Evolutionary conservation across 2,888 invertebrate genomes (phyloP).

Genomic region (Gastrophysa polygoni): DNA sequence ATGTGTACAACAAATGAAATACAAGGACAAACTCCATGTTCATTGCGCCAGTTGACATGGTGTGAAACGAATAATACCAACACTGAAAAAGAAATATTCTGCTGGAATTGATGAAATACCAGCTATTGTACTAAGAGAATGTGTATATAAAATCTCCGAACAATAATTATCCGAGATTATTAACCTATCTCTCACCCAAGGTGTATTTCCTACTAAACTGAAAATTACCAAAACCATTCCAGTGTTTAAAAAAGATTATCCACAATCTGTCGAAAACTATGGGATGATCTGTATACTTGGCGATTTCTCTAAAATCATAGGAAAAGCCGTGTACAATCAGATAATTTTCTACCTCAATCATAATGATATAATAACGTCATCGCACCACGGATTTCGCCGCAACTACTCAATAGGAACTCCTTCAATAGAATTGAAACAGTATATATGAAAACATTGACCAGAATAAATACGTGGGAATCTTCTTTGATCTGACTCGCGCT

Average conservation of each 20-base stretch:
- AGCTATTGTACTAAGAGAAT: conserved; percentile 5
- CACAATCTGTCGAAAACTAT: no score
- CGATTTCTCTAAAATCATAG: no score
- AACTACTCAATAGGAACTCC: conserved; percentile 12
- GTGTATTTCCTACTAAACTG: not conserved
- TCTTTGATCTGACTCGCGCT: conserved; percentile 4
- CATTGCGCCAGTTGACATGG: not conserved
- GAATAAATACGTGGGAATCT: conserved; percentile 6
- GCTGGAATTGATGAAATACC: conserved; percentile 3
- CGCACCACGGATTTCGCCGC: not conserved
- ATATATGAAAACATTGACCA: conserved; percentile 8
- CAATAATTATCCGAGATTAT: not conserved
- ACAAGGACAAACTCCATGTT: conserved; percentile 1
- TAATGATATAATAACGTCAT: no score
- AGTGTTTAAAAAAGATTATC: not conserved
- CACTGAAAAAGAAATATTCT: not conserved
- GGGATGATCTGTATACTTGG: no score
- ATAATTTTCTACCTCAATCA: conserved; percentile 3
- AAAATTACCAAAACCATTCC: conserved; percentile 1
- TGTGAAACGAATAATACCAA: not conserved
- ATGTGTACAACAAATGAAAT: conserved; percentile 4
- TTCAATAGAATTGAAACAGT: conserved; percentile 4
- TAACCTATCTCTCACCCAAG: not conserved
- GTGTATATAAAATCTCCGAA: conserved; percentile 1
- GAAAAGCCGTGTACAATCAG: no score